phyloP scores from a whole-genome alignment of 2,888 invertebrate species.

The Luperina testacea region DNA sequence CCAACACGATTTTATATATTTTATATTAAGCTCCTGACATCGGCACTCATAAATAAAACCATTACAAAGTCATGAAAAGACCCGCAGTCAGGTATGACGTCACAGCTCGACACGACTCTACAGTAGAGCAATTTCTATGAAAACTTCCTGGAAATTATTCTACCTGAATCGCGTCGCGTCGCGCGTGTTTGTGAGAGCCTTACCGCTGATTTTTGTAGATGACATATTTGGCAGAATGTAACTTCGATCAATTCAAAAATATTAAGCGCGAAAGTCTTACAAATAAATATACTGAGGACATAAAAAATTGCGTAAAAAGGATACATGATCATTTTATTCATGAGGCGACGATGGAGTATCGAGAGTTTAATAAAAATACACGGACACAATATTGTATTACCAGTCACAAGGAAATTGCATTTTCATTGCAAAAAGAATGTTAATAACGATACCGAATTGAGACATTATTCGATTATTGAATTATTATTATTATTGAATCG shows the following conservation, averaged over 20 bases:
- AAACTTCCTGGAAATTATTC: neutral
- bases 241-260: neutral
- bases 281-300: neutral
- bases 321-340: constrained; percentile 43
- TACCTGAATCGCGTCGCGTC: neutral
- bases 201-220: neutral
- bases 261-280: neutral
- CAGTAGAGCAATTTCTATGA: neutral
- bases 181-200: neutral
- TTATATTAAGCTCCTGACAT: neutral
- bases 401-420: constrained; percentile 29
- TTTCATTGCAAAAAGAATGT: constrained; percentile 30
- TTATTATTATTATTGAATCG: constrained; percentile 29
- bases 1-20: constrained; percentile 3
- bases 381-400: constrained; percentile 6
- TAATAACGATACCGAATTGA: constrained; percentile 32
- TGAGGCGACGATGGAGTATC: constrained; percentile 6
- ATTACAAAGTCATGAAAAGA: neutral
- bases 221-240: constrained; percentile 12
- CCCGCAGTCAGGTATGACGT: neutral
- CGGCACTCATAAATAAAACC: constrained; percentile 14
- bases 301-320: constrained; percentile 25
- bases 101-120: neutral
- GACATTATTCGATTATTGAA: constrained; percentile 30
- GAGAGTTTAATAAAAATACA: constrained; percentile 9